Percentiles rank a stretch among this genome's conserved stretches.
Evolutionary conservation across 2,888 invertebrate species (phyloP).

Genomic region (Polylopha cassiicola): DNA sequence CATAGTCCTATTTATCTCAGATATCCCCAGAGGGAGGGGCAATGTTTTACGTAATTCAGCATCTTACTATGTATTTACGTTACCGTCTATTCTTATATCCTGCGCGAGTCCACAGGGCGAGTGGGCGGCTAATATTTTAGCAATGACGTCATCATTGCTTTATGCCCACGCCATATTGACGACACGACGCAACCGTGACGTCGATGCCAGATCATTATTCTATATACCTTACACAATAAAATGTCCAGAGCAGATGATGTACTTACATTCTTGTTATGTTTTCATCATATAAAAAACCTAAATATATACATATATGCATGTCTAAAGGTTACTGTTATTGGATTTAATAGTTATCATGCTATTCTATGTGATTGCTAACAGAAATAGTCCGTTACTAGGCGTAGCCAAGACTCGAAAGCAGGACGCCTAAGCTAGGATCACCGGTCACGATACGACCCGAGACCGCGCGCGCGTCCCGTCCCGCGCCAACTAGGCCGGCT

Average conservation of each 20-base stretch:
- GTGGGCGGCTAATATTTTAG: slow-evolving; percentile 45
- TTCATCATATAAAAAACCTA: too few relatives aligned
- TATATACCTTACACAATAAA: slow-evolving; percentile 47
- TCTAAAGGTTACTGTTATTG: too few relatives aligned
- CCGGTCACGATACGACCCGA: slow-evolving; percentile 35
- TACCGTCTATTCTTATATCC: slow-evolving; percentile 14
- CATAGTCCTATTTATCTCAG: too few relatives aligned
- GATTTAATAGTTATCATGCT: too few relatives aligned
- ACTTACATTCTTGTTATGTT: too few relatives aligned
- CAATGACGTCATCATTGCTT: slow-evolving; percentile 68
- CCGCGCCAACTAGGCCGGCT: slow-evolving; percentile 62
- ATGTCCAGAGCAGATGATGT: slow-evolving; percentile 35
- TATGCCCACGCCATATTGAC: slow-evolving; percentile 54
- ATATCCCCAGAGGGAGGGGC: too few relatives aligned
- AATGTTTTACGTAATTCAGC: too few relatives aligned
- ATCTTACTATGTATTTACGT: too few relatives aligned
- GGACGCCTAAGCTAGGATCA: slow-evolving; percentile 18
- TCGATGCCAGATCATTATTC: slow-evolving; percentile 48
- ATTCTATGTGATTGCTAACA: too few relatives aligned
- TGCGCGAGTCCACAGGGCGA: slow-evolving; percentile 29
- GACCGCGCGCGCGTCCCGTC: slow-evolving; percentile 33
- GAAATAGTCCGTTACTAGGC: too few relatives aligned
- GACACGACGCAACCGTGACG: slow-evolving; percentile 55
- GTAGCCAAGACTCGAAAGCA: too few relatives aligned
- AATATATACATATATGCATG: too few relatives aligned